Base-by-base conservation (phyloP, 2,797 vertebrate species). In the Hippopotamyrus pictus region DNA sequence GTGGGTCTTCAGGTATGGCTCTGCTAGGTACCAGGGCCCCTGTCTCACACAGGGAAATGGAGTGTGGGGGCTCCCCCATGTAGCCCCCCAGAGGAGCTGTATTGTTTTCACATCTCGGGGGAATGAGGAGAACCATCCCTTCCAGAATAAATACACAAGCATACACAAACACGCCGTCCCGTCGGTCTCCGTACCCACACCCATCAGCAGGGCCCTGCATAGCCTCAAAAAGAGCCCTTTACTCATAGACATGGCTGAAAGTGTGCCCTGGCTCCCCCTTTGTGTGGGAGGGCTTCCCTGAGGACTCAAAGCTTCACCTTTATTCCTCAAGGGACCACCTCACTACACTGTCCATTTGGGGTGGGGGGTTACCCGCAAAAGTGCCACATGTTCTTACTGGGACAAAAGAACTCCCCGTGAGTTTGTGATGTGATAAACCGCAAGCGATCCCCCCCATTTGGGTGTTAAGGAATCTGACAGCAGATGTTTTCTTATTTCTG, bases 71-170 rank as follows among this genome's bases (percentile, higher is more conserved):
- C 5, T 5, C 69, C 14, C 37, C 37, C 6, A 33, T 11, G n/a
- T 5, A 11, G 48, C n/a, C 44, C 93, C 95, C 94, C 95, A 95
- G 95, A 96, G 92, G 93, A 95, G 95, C 96, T 94, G 19, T 93
- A 92, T 90, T 97, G 96, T 97, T 97, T 96, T 96, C 95, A 97
- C 96, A 97, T 96, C 97, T 97, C 96, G 94, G 95, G 11, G 96
- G 96, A 96, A 97, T 96, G 95, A 95, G 88, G 89, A 88, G 53
- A 46, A 88, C 50, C 83, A 33, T 33, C 84, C 22, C 88, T 19
- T 53, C 54, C 83, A 83, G 25, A 4, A 85, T 6, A 48, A 53
- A 48, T 51, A 85, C 9, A 11, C 14, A 17, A 0, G 1, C 87
- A 73, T 76, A 76, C 37, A 19, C 73, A 79, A 44, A 44, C 37